Conservation (phyloP, 2,797 vertebrate species). For the Merluccius polli region DNA sequence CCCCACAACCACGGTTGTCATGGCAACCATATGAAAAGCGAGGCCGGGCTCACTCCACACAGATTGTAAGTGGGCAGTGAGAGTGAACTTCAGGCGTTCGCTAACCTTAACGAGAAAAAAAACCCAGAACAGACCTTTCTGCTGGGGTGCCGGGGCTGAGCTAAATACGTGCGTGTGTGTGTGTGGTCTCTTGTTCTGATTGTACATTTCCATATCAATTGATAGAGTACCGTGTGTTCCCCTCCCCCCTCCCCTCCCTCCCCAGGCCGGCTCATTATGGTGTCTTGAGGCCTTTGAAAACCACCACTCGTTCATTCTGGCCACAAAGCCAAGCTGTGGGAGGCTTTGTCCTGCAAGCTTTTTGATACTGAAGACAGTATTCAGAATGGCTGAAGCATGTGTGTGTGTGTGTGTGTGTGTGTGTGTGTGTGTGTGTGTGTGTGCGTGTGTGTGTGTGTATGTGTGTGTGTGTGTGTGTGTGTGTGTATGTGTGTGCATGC, state of each 20-base stretch:
- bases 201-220: slow-evolving; percentile 71
- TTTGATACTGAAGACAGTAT: slow-evolving; percentile 44
- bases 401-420: slow-evolving; percentile 24
- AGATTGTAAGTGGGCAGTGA: slow-evolving; percentile 56
- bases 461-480: neutral
- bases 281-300: slow-evolving; percentile 59
- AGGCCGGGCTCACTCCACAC: slow-evolving; percentile 38
- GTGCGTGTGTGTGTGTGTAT: slow-evolving; percentile 23
- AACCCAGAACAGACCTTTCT: slow-evolving; percentile 41
- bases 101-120: slow-evolving; percentile 49
- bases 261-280: slow-evolving; percentile 60
- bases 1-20: slow-evolving; percentile 66
- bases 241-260: slow-evolving; percentile 43
- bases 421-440: slow-evolving; percentile 28
- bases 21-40: slow-evolving; percentile 67
- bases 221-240: slow-evolving; percentile 59
- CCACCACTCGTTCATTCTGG: slow-evolving; percentile 49
- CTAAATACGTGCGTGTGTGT: slow-evolving; percentile 33
- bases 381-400: slow-evolving; percentile 33
- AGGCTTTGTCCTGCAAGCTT: slow-evolving; percentile 62
- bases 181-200: slow-evolving; percentile 51
- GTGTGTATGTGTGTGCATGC: slow-evolving; percentile 16
- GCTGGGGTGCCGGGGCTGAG: slow-evolving; percentile 30
- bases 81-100: slow-evolving; percentile 65
- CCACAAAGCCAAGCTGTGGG: slow-evolving; percentile 47